These are phyloP conservation scores for Geophilus truncorum DNA, from an alignment of 2,888 invertebrate genomes.

Conservation along the genomic window DNA sequence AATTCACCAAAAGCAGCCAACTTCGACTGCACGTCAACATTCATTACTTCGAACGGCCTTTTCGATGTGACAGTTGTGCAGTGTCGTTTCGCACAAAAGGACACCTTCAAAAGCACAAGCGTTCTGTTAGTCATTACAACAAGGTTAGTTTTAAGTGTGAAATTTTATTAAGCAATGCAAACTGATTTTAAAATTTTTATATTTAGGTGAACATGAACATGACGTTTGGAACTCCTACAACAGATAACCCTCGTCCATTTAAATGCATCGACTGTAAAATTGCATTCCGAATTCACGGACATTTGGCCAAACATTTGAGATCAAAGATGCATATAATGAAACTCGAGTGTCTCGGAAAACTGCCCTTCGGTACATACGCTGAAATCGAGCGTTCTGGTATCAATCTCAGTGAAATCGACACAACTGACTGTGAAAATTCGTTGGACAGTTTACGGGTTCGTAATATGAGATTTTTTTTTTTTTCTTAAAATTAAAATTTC, in stretches of 20 bases:
- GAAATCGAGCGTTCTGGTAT: conserved; percentile 86
- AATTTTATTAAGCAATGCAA: no score
- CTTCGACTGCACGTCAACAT: conserved; percentile 88
- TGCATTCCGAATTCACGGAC: conserved; percentile 90
- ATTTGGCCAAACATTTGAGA: conserved; percentile 91
- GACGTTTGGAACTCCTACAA: conserved; percentile 69
- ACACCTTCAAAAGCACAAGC: conserved; percentile 86
- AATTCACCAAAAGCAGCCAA: conserved; percentile 86
- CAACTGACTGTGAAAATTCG: conserved; percentile 92
- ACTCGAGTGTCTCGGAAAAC: conserved; percentile 73
- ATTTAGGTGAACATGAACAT: conserved; percentile 67
- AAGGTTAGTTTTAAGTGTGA: no score
- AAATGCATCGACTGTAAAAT: conserved; percentile 93
- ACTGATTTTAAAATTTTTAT: conserved; percentile 15
- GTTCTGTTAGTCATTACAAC: conserved; percentile 85
- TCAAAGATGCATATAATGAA: conserved; percentile 95
- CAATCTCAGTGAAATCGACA: conserved; percentile 89
- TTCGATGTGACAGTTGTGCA: conserved; percentile 84
- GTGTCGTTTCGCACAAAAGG: conserved; percentile 86
- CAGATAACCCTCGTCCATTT: conserved; percentile 90
- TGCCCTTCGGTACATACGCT: conserved; percentile 86
- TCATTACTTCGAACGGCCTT: conserved; percentile 89
- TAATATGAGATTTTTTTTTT: neutral
- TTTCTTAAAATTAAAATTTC: no score
- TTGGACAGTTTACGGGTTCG: conserved; percentile 73